A percentile compares a stretch with the other conserved stretches of the same genome.
These are phyloP conservation scores for Athalia cordata DNA, from an alignment of 2,888 invertebrate genomes.

Conservation along the genomic window DNA sequence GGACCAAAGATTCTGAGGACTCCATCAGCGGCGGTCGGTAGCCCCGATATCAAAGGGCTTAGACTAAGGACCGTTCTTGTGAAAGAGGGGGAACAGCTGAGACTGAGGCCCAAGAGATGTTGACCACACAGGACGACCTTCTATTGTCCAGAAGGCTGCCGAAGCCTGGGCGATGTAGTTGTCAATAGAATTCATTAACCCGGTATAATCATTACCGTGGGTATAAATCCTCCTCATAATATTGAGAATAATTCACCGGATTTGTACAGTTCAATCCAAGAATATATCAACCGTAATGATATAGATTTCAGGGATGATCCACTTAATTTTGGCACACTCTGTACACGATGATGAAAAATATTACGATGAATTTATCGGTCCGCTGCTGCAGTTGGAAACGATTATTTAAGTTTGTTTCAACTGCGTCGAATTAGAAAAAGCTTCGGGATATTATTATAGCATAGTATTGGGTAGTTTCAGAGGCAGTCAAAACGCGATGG, in stretches of 20 bases:
- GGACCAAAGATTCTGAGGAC: slow-evolving; percentile 26
- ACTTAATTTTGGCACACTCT: too few species aligned
- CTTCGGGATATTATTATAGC: too few species aligned
- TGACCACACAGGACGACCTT: slow-evolving; percentile 31
- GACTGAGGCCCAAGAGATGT: slow-evolving; percentile 7
- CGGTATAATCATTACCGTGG: slow-evolving; percentile 28
- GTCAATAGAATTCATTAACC: slow-evolving; percentile 40
- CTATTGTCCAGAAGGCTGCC: slow-evolving; percentile 15
- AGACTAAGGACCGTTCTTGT: slow-evolving; percentile 9
- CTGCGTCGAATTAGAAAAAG: not conserved
- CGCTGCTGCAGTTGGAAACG: too few species aligned
- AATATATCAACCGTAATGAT: too few species aligned
- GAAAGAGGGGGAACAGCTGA: not conserved
- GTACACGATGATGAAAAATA: too few species aligned
- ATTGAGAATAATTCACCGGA: not conserved
- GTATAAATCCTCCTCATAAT: not conserved
- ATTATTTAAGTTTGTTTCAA: slow-evolving; percentile 10
- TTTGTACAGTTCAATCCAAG: too few species aligned
- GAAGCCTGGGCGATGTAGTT: not conserved
- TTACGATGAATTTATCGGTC: not conserved
- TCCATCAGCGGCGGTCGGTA: slow-evolving; percentile 30
- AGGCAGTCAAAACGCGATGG: not conserved
- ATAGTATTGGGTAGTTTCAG: not conserved
- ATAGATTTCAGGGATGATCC: too few species aligned
- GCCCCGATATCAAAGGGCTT: slow-evolving; percentile 38